phyloP scores from a whole-genome alignment of 1,140 invertebrate species.

The Steinernema feltiae region DNA sequence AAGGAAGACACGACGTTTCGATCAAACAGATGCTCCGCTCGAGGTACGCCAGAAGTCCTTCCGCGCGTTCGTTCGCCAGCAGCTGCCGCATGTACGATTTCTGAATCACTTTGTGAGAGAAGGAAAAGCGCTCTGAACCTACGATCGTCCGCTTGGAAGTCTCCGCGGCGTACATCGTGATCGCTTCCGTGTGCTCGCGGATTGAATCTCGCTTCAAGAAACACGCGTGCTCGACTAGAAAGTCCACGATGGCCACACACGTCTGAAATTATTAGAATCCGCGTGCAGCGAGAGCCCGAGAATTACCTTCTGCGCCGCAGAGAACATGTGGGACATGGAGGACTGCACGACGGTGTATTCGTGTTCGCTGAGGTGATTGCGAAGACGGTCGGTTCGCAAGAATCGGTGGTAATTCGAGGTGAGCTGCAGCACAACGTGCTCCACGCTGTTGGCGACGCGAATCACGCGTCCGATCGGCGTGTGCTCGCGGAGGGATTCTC shows the following conservation, averaged over 20 bases:
- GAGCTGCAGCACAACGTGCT: background rate
- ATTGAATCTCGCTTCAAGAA: background rate
- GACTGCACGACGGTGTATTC: background rate
- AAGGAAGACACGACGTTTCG: background rate
- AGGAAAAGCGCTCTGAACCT: background rate
- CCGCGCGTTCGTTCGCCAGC: background rate
- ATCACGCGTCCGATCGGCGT: background rate
- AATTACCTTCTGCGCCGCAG: background rate
- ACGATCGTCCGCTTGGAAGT: background rate
- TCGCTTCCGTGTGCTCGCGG: constrained; percentile 1
- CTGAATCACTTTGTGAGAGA: background rate
- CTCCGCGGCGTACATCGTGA: constrained; percentile 2
- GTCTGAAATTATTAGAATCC: background rate
- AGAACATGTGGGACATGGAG: constrained; percentile 10
- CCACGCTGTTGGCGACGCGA: background rate
- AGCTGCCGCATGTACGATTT: constrained; percentile 4
- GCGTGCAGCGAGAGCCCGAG: background rate
- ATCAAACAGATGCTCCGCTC: background rate
- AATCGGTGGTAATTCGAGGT: background rate
- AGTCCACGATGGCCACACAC: background rate
- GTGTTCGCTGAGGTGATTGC: background rate
- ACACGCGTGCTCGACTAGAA: background rate
- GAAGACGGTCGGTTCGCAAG: background rate
- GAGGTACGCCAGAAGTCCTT: background rate
- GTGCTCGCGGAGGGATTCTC: background rate